phyloP scores from a whole-genome alignment of 1,140 invertebrate genomes.

The Drosophila jambulina region DNA sequence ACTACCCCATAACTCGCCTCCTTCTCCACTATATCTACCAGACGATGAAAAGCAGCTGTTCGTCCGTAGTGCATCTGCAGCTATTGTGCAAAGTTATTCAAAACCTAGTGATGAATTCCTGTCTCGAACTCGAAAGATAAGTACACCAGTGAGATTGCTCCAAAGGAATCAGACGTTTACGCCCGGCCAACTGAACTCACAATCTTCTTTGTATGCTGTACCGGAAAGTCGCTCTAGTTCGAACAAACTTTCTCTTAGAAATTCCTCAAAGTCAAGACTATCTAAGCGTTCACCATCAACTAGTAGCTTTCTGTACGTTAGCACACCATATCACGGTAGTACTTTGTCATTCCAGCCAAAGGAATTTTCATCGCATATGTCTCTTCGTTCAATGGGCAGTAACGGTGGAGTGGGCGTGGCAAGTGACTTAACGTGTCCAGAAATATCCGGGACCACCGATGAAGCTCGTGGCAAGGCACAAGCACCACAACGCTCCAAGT shows the following conservation, averaged over 20 bases:
- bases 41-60: conserved; percentile 84
- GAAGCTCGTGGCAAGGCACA: conserved; percentile 65
- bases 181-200: conserved; percentile 86
- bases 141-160: conserved; percentile 84
- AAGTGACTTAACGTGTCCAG: conserved; percentile 17
- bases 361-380: conserved; percentile 91
- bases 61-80: conserved; percentile 86
- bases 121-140: conserved; percentile 86
- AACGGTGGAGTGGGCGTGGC: conserved; percentile 54
- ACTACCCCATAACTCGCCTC: conserved; percentile 68
- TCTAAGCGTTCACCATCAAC: conserved; percentile 90
- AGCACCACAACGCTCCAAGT: conserved; percentile 86
- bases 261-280: conserved; percentile 74
- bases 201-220: conserved; percentile 87
- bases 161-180: conserved; percentile 85
- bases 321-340: conserved; percentile 93
- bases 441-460: conserved; percentile 31
- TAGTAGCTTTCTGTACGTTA: conserved; percentile 93
- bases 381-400: conserved; percentile 88
- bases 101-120: conserved; percentile 76
- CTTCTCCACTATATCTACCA: conserved; percentile 64
- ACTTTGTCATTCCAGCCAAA: conserved; percentile 92
- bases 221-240: conserved; percentile 85
- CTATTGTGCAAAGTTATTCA: conserved; percentile 82
- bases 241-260: conserved; percentile 65